Percentiles rank a stretch among this genome's conserved stretches.
phyloP scores from a whole-genome alignment of 2,113 vertebrate species.

The Cololabis saira region DNA sequence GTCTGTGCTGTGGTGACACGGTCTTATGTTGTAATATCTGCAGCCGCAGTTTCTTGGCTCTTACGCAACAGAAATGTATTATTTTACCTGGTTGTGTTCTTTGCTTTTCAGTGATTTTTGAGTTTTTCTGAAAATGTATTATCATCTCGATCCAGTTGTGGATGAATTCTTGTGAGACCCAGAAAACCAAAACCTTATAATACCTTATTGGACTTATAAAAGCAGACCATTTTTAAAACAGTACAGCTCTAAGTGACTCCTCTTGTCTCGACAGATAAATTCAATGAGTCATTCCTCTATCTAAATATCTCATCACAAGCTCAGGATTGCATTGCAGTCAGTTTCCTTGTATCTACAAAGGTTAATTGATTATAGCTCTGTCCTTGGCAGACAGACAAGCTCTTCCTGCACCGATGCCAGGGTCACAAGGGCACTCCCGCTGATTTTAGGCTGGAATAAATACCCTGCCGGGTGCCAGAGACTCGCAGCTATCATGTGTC shows the following conservation, averaged over 20 bases:
- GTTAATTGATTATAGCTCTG: constrained; percentile 4
- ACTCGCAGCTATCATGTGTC: constrained; percentile 12
- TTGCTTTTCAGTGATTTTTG: too few relatives aligned
- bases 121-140: not conserved
- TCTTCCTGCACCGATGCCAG: constrained; percentile 18
- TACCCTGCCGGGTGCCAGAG: not conserved
- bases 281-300: constrained; percentile 4
- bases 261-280: not conserved
- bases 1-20: too few relatives aligned
- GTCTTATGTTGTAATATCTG: too few relatives aligned
- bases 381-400: constrained; percentile 23
- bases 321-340: constrained; percentile 11
- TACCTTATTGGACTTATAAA: not conserved
- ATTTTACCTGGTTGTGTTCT: too few relatives aligned
- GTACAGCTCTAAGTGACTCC: not conserved
- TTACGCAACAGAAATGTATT: too few relatives aligned
- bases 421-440: not conserved
- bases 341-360: constrained; percentile 33
- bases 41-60: too few relatives aligned
- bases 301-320: constrained; percentile 2
- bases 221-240: constrained; percentile 12
- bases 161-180: not conserved
- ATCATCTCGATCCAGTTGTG: not conserved
- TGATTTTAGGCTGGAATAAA: constrained; percentile 13
- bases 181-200: not conserved